Evolutionary conservation across 2,113 vertebrate species (phyloP), one percentile per base, ranked within the genome.

Genomic region (Perognathus longimembris): DNA sequence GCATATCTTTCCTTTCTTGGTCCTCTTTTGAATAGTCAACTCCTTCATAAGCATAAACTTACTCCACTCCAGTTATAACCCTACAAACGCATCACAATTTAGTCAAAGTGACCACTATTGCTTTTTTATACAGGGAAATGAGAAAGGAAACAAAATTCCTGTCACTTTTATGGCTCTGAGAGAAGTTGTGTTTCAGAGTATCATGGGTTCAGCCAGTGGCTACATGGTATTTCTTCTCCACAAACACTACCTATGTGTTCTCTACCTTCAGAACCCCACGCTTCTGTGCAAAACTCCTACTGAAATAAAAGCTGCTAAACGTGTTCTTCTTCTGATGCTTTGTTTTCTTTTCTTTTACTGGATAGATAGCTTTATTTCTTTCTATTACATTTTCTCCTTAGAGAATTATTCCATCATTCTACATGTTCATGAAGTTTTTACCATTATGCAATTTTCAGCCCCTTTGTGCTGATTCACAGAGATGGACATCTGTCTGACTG

Each of bases 381-480:
- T 90, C 38, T 66, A 1, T 20, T 36, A 84, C 5, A 42, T 15
- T 30, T 75, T 24, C 4, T 42, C 5, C 1, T 57, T 88, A 38
- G 7, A 57, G 2, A 84, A 57, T 14, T 15, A 63, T 18, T 59
- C 32, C 28, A 18, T 32, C 17, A 10, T 42, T 26, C 8, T 45
- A 2, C 12, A 22, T 45, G 5, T 59, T 89, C 5, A 21, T n/a
- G 50, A 80, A 30, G 74, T 75, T 40, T 17, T 87, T 7, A 42
- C 59, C 1, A 10, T 92, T 92, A 79, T 74, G 36, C 57, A 36
- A 10, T 59, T 61, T 12, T 93, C 38, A 90, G 76, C 26, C 69
- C 87, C 4, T 71, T 86, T 76, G 59, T 92, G 36, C 57, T 80
- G 36, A 82, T 63, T 54, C 73, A 74, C 38, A 90, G 83, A 90